Percentiles rank a stretch among this genome's conserved stretches.
Conservation (phyloP, 2,113 vertebrate genomes). For the Dipodomys merriami region DNA sequence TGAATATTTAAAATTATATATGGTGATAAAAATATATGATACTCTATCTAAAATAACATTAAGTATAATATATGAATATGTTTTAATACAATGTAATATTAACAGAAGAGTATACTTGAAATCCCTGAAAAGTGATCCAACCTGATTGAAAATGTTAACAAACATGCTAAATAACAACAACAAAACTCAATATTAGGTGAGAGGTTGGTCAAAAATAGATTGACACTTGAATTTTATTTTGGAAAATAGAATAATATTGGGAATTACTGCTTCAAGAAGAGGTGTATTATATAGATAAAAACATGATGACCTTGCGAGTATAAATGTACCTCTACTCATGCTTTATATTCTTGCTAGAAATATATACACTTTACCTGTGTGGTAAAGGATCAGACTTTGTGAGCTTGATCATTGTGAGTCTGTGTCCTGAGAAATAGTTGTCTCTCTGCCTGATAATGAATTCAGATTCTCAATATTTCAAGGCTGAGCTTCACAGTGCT, state of each 20-base stretch:
- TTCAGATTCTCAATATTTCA: not conserved
- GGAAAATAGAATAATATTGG: not conserved
- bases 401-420: not conserved
- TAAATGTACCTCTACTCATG: no score
- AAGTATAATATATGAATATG: not conserved
- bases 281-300: not conserved
- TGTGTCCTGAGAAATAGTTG: not conserved
- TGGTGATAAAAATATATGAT: not conserved
- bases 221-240: not conserved
- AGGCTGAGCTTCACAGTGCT: not conserved
- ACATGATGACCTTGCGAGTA: not conserved
- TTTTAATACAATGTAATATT: not conserved
- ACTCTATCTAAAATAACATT: not conserved
- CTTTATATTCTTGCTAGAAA: not conserved
- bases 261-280: not conserved
- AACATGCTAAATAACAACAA: not conserved
- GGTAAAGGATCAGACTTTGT: not conserved
- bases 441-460: not conserved
- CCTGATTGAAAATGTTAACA: not conserved
- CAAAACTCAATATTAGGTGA: not conserved
- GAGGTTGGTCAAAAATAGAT: not conserved
- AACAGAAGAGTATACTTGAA: not conserved
- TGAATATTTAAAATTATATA: conserved; percentile 21
- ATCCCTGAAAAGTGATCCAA: not conserved
- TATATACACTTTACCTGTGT: not conserved